Percentiles rank a stretch among this genome's conserved stretches.
These are phyloP conservation scores for Spilosoma lubricipeda DNA, from an alignment of 2,888 invertebrate genomes.

Conservation along the genomic window DNA sequence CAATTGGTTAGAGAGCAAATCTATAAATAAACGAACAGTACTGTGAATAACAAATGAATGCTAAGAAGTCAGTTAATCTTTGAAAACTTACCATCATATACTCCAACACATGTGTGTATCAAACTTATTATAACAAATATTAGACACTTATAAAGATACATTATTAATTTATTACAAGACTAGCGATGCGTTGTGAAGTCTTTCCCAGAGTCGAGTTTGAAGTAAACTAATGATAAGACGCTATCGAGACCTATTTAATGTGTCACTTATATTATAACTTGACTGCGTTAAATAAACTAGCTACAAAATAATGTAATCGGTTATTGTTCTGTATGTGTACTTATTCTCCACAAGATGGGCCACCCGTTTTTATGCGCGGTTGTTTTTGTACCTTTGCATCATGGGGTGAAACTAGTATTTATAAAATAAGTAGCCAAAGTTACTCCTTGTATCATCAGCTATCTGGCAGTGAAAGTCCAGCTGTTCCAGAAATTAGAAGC, in stretches of 20 bases:
- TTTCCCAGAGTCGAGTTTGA: conserved; percentile 17
- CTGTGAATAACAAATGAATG: not conserved
- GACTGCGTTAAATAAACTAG: not conserved
- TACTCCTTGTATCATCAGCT: too few species aligned
- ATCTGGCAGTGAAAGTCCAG: too few species aligned
- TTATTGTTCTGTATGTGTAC: not conserved
- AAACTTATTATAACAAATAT: conserved; percentile 12
- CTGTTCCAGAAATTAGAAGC: too few species aligned
- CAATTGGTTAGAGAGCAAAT: not conserved
- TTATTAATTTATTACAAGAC: conserved; percentile 11
- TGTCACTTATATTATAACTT: conserved; percentile 26
- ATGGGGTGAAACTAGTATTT: too few species aligned
- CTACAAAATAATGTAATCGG: not conserved
- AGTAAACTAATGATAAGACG: conserved; percentile 36
- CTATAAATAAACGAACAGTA: conserved; percentile 25
- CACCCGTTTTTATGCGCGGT: too few species aligned
- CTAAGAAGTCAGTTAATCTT: not conserved
- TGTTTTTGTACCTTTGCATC: too few species aligned
- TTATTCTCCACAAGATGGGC: too few species aligned
- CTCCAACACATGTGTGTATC: not conserved
- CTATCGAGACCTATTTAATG: conserved; percentile 28
- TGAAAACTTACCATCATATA: conserved; percentile 11
- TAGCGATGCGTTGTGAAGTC: conserved; percentile 16
- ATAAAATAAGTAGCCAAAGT: too few species aligned
- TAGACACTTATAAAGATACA: conserved; percentile 11